Evolutionary conservation across 2,888 invertebrate genomes (phyloP).

Genomic region (Eristalis tenax): DNA sequence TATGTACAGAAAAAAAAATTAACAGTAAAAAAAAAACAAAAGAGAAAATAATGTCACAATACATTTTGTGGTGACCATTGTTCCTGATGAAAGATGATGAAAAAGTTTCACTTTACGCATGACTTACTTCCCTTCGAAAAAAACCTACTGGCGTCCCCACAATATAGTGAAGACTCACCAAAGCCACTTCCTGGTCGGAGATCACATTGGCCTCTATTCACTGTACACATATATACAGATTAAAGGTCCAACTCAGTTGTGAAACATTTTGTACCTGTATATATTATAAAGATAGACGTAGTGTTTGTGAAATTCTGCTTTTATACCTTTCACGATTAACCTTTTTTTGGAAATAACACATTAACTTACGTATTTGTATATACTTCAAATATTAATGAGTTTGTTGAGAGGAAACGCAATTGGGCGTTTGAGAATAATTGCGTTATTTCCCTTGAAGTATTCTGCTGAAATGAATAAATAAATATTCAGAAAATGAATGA

Average conservation of each 20-base stretch:
- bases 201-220: conserved; percentile 50
- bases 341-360: too few species aligned
- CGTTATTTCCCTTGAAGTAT: conserved; percentile 3
- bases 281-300: background rate
- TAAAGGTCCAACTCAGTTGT: conserved; percentile 35
- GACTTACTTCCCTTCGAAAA: conserved; percentile 47
- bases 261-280: conserved; percentile 19
- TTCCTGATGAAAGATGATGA: conserved; percentile 41
- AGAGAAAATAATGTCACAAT: conserved; percentile 59
- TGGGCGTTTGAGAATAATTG: conserved; percentile 1
- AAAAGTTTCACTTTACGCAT: conserved; percentile 66
- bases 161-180: conserved; percentile 43
- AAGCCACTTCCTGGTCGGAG: conserved; percentile 64
- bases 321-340: background rate
- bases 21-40: conserved; percentile 24
- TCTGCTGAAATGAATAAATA: background rate
- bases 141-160: conserved; percentile 5
- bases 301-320: conserved; percentile 1
- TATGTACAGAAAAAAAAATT: conserved; percentile 23
- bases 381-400: conserved; percentile 34
- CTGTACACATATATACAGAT: conserved; percentile 12
- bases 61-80: conserved; percentile 51
- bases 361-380: too few species aligned
- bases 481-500: background rate
- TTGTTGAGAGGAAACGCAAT: conserved; percentile 3